Evolutionary conservation across 92 coral and sea anemone species (phyloP).

Genomic region (Phenganax marumi): DNA sequence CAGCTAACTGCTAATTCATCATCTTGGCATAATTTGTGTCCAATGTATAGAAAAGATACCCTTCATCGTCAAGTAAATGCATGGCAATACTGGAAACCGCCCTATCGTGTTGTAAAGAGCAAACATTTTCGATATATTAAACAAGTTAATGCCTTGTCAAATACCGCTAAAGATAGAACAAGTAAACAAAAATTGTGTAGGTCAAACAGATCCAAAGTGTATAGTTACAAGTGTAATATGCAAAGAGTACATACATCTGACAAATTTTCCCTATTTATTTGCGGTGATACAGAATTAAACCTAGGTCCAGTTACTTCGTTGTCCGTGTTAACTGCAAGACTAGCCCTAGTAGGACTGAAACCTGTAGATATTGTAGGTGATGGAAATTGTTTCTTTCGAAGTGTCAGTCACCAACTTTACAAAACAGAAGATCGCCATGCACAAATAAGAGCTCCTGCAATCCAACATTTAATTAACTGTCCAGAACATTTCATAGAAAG

Average conservation of each 20-base stretch:
- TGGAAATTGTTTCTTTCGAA: too few relatives aligned
- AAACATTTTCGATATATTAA: not conserved
- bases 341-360: too few relatives aligned
- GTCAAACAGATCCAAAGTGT: not conserved
- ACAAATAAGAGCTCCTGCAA: too few relatives aligned
- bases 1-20: conserved; percentile 6
- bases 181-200: not conserved
- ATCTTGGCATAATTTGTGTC: conserved; percentile 5
- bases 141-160: not conserved
- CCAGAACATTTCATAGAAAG: too few relatives aligned
- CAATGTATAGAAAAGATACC: conserved; percentile 6
- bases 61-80: not conserved
- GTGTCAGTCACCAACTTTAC: too few relatives aligned
- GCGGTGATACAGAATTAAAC: too few relatives aligned
- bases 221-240: not conserved
- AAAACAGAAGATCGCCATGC: too few relatives aligned
- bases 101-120: not conserved
- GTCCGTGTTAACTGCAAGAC: too few relatives aligned
- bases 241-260: not conserved
- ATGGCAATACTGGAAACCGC: not conserved
- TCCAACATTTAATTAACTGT: too few relatives aligned
- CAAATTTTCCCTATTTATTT: too few relatives aligned
- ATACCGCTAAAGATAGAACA: not conserved
- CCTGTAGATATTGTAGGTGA: too few relatives aligned
- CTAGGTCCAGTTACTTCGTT: too few relatives aligned